These are phyloP conservation scores for Hedya salicella DNA, from an alignment of 2,888 invertebrate genomes.

Conservation along the genomic window DNA sequence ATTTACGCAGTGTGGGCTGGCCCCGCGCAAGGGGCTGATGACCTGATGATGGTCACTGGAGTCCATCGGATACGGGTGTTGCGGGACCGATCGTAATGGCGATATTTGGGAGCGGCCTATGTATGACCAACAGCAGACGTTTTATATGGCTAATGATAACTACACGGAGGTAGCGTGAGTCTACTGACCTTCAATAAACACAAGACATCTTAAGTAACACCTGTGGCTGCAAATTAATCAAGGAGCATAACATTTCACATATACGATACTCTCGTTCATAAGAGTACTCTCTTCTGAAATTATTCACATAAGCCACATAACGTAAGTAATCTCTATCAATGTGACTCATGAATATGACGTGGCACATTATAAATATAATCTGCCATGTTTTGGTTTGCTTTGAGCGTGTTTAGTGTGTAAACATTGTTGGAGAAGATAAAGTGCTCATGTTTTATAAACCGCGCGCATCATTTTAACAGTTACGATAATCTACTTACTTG, in stretches of 20 bases:
- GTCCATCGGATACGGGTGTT: too few species aligned
- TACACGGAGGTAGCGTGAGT: neutral
- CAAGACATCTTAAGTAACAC: neutral
- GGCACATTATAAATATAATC: constrained; percentile 31
- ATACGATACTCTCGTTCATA: neutral
- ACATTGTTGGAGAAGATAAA: constrained; percentile 26
- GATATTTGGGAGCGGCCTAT: too few species aligned
- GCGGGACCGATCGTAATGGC: too few species aligned
- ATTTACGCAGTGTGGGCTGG: too few species aligned
- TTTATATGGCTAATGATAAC: neutral
- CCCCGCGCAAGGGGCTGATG: too few species aligned
- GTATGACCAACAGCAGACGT: too few species aligned
- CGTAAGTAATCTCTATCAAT: constrained; percentile 1
- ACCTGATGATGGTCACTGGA: too few species aligned
- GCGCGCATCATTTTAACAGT: constrained; percentile 1
- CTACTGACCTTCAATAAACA: neutral
- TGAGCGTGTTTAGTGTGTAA: constrained; percentile 29
- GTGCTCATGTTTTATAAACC: constrained; percentile 11
- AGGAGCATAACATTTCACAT: neutral
- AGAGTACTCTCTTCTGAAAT: neutral
- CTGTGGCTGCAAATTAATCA: neutral
- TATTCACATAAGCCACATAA: constrained; percentile 25
- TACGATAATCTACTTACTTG: neutral
- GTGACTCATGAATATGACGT: constrained; percentile 28
- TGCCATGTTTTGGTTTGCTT: constrained; percentile 22